Conservation (phyloP, 2,888 invertebrate species). For the Mimas tiliae region DNA sequence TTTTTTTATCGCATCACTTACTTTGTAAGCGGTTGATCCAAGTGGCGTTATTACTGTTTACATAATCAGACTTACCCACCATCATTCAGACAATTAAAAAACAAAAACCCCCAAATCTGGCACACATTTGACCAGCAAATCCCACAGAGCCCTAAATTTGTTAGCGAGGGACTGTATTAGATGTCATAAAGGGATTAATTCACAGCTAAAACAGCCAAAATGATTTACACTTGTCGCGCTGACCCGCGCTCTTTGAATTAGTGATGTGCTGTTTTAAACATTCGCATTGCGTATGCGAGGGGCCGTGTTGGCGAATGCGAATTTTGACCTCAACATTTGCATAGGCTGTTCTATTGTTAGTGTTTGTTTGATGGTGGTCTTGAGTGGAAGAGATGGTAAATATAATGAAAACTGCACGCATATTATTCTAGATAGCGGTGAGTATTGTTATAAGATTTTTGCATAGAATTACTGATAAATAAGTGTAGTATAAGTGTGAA, state of each 20-base stretch:
- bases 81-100: not conserved
- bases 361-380: not conserved
- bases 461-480: no score
- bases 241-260: slow-evolving; percentile 20
- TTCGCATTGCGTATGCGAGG: slow-evolving; percentile 14
- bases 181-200: slow-evolving; percentile 19
- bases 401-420: no score
- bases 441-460: no score
- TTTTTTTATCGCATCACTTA: no score
- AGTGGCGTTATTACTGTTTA: no score
- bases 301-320: not conserved
- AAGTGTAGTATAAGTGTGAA: no score
- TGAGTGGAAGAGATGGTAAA: not conserved
- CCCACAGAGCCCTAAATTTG: not conserved
- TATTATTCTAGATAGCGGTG: no score
- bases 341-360: not conserved
- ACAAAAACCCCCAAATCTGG: not conserved
- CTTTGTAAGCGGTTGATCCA: no score
- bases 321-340: slow-evolving; percentile 10
- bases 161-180: slow-evolving; percentile 12
- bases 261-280: slow-evolving; percentile 20
- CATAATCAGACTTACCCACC: no score
- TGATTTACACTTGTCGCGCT: slow-evolving; percentile 27
- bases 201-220: slow-evolving; percentile 16
- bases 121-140: not conserved